Percentiles rank a stretch among this genome's conserved stretches.
Evolutionary conservation across 2,797 vertebrate genomes (phyloP).

Genomic region (Arctocebus calabarensis): DNA sequence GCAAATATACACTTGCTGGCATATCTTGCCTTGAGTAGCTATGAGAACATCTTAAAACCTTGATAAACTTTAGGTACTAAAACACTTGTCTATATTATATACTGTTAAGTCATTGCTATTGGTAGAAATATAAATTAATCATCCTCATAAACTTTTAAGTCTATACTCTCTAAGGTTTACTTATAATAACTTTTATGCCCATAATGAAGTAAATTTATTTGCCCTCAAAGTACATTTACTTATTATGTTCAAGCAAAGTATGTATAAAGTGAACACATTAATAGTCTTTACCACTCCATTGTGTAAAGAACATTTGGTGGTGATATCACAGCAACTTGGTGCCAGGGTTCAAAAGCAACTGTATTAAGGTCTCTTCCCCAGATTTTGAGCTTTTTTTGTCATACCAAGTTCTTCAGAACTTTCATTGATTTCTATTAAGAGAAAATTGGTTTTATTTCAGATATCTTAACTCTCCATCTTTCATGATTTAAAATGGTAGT

Average conservation of each 20-base stretch:
- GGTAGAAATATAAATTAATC: background rate
- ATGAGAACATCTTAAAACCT: constrained; percentile 15
- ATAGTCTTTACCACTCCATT: constrained; percentile 92
- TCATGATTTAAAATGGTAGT: constrained; percentile 93
- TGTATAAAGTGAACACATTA: constrained; percentile 76
- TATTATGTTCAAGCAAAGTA: constrained; percentile 3
- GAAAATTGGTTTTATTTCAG: constrained; percentile 94
- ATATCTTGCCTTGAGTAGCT: background rate
- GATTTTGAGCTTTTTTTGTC: constrained; percentile 81
- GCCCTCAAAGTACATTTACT: background rate
- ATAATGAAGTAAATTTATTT: background rate
- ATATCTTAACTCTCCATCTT: constrained; percentile 95
- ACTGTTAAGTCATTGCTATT: background rate
- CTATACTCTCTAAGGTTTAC: background rate
- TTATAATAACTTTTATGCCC: constrained; percentile 31
- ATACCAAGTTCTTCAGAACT: constrained; percentile 95
- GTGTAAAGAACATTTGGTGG: constrained; percentile 93
- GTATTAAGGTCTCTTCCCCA: background rate
- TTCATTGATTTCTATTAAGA: constrained; percentile 94
- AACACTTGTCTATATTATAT: background rate
- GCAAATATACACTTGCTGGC: background rate
- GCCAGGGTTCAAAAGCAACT: constrained; percentile 91
- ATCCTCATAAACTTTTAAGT: constrained; percentile 43
- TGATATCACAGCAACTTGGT: constrained; percentile 92
- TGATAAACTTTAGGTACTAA: background rate